Evolutionary conservation across 1,140 invertebrate species (phyloP), one percentile per base, ranked within the genome.

Genomic region (Hetaerina americana): DNA sequence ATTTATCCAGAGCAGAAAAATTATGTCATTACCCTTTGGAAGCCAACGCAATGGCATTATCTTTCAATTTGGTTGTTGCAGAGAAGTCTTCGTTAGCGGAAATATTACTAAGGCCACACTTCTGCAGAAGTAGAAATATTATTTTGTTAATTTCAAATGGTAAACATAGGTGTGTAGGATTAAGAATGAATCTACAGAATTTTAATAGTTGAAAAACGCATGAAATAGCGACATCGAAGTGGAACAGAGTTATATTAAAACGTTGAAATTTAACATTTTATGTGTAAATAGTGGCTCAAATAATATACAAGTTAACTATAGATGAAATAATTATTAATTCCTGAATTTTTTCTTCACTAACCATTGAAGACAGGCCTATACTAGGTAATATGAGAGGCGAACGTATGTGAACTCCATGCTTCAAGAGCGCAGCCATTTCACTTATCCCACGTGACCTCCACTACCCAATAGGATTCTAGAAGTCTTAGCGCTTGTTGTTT

Each of bases 401-500:
- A 26, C 31, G 27, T 67, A 40, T 49, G 22, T 26, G 12, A 24
- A 18, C 22, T 79, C 80, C 82, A 84, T 84, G 85, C 81, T 81
- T 85, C 79, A 85, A 83, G 82, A 87, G 82, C 79, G 84, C 82
- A 80, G 85, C 86, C 85, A 87, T 86, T 74, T 72, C 75, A 74
- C 70, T 76, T 71, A 72, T 70, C 77, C 77, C 80, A 81, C 78
- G 80, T 81, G 80, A 80, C 77, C 72, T 72, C 74, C 25, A 70
- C 74, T 76, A 72, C 75, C 79, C 79, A 80, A 81, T 80, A 66
- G 74, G 72, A 76, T 22, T 22, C 70, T 29, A 25, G 70, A 57
- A 5, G 27, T 72, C 66, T 71, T 69, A 71, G 70, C 70, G 87
- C 87, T 89, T 89, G 90, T 92, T 91, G 88, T 91, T 90, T 88